A percentile compares a stretch with the other conserved stretches of the same genome.
These are phyloP conservation scores for Aphidius ervi DNA, from an alignment of 1,140 invertebrate genomes.

Conservation along the genomic window DNA sequence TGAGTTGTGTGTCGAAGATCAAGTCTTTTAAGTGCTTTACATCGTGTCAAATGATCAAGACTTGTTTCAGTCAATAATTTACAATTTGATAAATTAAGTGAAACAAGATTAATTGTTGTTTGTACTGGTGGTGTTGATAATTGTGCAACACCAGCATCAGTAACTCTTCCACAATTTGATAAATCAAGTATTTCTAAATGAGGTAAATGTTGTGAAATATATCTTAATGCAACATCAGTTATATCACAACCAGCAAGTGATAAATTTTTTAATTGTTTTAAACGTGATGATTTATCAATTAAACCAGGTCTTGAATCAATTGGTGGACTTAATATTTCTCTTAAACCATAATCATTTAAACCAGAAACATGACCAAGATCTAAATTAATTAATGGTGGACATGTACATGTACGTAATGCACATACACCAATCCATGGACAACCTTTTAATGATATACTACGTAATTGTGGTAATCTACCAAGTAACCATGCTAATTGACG, in stretches of 20 bases:
- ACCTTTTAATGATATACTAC: slow-evolving; percentile 75
- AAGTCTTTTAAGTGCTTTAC: slow-evolving; percentile 61
- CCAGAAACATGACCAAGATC: slow-evolving; percentile 79
- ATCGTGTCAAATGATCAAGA: slow-evolving; percentile 71
- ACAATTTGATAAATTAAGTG: slow-evolving; percentile 76
- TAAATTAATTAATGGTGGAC: slow-evolving; percentile 73
- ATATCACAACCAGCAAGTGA: slow-evolving; percentile 82
- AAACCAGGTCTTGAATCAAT: slow-evolving; percentile 79
- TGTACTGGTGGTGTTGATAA: slow-evolving; percentile 64
- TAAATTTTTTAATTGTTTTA: slow-evolving; percentile 72
- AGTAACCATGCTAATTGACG: slow-evolving; percentile 85
- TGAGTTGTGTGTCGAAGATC: slow-evolving; percentile 74
- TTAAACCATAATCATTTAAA: slow-evolving; percentile 74
- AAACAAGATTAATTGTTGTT: slow-evolving; percentile 57
- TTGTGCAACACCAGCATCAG: slow-evolving; percentile 84
- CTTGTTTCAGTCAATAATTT: slow-evolving; percentile 75
- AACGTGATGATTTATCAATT: slow-evolving; percentile 74
- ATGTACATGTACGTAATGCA: slow-evolving; percentile 77
- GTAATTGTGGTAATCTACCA: slow-evolving; percentile 75
- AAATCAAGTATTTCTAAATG: slow-evolving; percentile 72
- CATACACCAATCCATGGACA: slow-evolving; percentile 75
- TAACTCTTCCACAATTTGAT: slow-evolving; percentile 80
- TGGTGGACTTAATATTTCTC: slow-evolving; percentile 80
- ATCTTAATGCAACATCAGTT: slow-evolving; percentile 79
- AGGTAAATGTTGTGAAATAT: slow-evolving; percentile 74